phyloP scores from a whole-genome alignment of 2,797 vertebrate genomes.

The Tiaroga cobitis region DNA sequence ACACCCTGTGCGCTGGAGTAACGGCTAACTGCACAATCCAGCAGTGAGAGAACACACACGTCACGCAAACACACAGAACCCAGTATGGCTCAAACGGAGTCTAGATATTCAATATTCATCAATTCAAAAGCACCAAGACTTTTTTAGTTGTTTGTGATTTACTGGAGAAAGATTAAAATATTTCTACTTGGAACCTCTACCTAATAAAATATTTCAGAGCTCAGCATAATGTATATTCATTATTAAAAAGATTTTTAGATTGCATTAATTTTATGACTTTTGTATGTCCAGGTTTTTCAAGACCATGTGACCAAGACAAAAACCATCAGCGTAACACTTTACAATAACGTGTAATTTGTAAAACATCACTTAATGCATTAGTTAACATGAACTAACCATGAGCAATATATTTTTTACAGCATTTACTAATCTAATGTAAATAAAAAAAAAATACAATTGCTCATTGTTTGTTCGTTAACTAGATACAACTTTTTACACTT shows the following conservation, averaged over 20 bases:
- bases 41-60: not conserved
- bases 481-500: too few relatives aligned
- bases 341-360: too few relatives aligned
- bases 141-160: not conserved
- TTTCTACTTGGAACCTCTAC: not conserved
- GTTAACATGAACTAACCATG: too few relatives aligned
- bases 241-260: not conserved
- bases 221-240: not conserved
- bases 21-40: conserved; percentile 1
- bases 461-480: too few relatives aligned
- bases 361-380: too few relatives aligned
- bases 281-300: too few relatives aligned
- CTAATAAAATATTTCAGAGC: not conserved
- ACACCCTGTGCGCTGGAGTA: conserved; percentile 12
- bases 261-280: not conserved
- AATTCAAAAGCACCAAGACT: not conserved
- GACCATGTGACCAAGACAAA: too few relatives aligned
- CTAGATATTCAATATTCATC: too few relatives aligned
- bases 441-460: too few relatives aligned
- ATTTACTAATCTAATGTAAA: too few relatives aligned
- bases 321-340: too few relatives aligned
- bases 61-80: not conserved
- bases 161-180: not conserved
- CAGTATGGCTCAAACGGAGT: not conserved
- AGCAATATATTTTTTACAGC: too few relatives aligned